Evolutionary conservation across 2,113 vertebrate genomes (phyloP), one percentile per base, ranked within the genome.

Genomic region (Sinocyclocheilus grahami): DNA sequence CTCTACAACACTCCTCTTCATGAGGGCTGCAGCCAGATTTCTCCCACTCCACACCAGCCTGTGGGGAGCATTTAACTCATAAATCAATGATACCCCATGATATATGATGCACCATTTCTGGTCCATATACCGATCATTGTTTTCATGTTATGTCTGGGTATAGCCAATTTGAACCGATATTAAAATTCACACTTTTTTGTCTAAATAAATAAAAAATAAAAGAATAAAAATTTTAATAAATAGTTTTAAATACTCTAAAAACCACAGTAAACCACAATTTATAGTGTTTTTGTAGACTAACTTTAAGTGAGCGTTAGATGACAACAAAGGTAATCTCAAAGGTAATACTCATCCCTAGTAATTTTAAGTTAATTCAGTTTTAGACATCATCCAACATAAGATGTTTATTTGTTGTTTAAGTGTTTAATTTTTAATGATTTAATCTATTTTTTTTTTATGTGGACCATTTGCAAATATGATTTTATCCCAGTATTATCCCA

Each of bases 31-130:
- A 72, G 71, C 85, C 86, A 87, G 86, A 30, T 62, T 62, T 55
- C 86, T 78, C 83, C 86, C 78, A 89, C 88, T 85, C 63, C 76
- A 76, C 71, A 81, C 69, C n/a, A 86, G 46, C 76, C 78, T 16
- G 33, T 62, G 55, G 77, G 51, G 72, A 62, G 30, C 9, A 33
- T 79, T 65, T 62, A n/a, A 62, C 37, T 42, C 11, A 46, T 48
- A 53, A 48, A 33, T 67, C n/a, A 53, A 37, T 51, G 4, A 69
- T 53, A 53, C n/a, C 67, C 42, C 80, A 55, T 78, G 75, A 30
- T 48, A 11, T 78, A 53, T 53, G 30, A 78, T 55, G 14, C 8
- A 76, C n/a, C 5, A 5, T 42, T 46, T 48, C 42, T 24, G 0
- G 22, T 42, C 22, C 5, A 75, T 48, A 48, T 7, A 13, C 20